Evolutionary conservation across 2,797 vertebrate genomes (phyloP), one percentile per base, ranked within the genome.

Genomic region (Xiphophorus birchmanni): DNA sequence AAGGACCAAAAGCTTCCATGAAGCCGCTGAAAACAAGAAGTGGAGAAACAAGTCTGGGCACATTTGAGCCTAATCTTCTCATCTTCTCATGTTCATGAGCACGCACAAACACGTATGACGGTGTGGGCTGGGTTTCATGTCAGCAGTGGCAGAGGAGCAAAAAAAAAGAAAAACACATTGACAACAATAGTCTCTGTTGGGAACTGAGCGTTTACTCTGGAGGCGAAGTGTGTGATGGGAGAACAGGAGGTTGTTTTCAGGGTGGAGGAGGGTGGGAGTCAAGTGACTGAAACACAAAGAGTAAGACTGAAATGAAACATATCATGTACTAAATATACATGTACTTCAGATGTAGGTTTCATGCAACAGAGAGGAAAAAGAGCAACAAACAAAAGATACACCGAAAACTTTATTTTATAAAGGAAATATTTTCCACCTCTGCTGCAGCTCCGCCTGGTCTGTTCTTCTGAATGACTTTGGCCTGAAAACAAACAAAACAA

Each of bases 401-500:
- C 11, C 11, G 48, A n/a, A 6, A 47, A 40, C 56, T 23, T 37
- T 2, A 37, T 35, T 26, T 48, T 7, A 32, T 75, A 42, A 75
- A 2, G 23, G 15, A 76, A 6, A 4, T 7, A 58, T 63, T 65
- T 56, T 58, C 4, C 91, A 94, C 94, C 93, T 94, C 90, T 54
- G 40, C 81, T 47, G n/a, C 74, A 40, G 80, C 83, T 74, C 21
- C 76, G 0, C 85, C 84, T 69, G 79, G 84, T 11, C 35, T 23
- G 4, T 45, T 82, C 72, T 18, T 94, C 82, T 86, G 87, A 21
- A 56, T 11, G 23, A 54, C 60, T 91, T 84, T 94, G 71, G 79
- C 81, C 95, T 95, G 84, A 84, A 95, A 89, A 45, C 37, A 80
- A 73, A 2, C 1, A 74, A 81, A 11, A 90, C 42, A 81, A 10